These are phyloP conservation scores for Pseudolaguvia tuberculata DNA, from an alignment of 2,113 vertebrate species.

Conservation along the genomic window DNA sequence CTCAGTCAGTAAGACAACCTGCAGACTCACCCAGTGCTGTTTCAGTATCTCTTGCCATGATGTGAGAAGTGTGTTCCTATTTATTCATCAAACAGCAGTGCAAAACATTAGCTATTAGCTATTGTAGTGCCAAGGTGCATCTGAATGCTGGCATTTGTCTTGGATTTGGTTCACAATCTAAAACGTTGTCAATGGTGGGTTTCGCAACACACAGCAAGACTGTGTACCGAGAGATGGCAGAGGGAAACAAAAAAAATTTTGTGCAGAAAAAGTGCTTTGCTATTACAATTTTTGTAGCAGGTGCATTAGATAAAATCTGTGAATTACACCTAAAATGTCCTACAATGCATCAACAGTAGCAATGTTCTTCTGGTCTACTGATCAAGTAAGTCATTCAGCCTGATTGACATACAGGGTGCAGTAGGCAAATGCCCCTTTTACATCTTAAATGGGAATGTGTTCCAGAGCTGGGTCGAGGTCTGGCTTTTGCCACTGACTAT, in stretches of 20 bases:
- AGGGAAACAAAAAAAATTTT: slow-evolving; percentile 12
- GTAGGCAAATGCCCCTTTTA: slow-evolving; percentile 37
- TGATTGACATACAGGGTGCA: slow-evolving; percentile 45
- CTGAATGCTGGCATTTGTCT: slow-evolving; percentile 47
- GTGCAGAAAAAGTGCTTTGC: not conserved
- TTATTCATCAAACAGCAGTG: slow-evolving; percentile 35
- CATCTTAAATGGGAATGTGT: slow-evolving; percentile 63
- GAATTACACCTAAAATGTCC: not conserved
- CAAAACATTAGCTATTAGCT: slow-evolving; percentile 22
- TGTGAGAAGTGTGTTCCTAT: slow-evolving; percentile 28
- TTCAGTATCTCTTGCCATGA: slow-evolving; percentile 33
- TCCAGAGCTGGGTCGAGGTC: slow-evolving; percentile 34
- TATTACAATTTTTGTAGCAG: not conserved
- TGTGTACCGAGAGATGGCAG: slow-evolving; percentile 29
- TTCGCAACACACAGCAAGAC: slow-evolving; percentile 33
- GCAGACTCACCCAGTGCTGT: slow-evolving; percentile 18
- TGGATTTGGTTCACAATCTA: slow-evolving; percentile 37
- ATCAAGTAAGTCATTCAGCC: not conserved
- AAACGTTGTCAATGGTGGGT: slow-evolving; percentile 37
- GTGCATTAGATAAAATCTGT: not conserved
- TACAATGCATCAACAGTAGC: not conserved
- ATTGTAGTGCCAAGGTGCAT: slow-evolving; percentile 39
- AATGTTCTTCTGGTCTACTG: slow-evolving; percentile 4
- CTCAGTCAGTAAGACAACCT: slow-evolving; percentile 33
- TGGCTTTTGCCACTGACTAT: slow-evolving; percentile 53